These are phyloP conservation scores for Glaucidium brasilianum DNA, from an alignment of 2,113 vertebrate genomes.

Conservation along the genomic window DNA sequence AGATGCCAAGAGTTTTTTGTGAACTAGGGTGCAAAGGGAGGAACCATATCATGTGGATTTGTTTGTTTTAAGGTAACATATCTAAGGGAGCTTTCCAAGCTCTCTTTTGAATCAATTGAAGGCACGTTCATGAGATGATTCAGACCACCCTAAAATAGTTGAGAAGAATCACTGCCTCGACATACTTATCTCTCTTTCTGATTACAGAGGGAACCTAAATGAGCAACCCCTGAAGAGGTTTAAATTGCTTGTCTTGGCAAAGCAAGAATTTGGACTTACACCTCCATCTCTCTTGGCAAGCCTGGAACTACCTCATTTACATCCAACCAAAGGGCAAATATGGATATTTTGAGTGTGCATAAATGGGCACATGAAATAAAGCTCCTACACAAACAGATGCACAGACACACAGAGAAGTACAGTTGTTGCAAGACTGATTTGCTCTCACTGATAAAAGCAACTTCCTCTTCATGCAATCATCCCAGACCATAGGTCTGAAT, in stretches of 20 bases:
- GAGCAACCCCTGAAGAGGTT: not conserved
- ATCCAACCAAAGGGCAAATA: not conserved
- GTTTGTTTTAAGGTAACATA: not conserved
- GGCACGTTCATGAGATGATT: not conserved
- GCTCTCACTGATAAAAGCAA: not conserved
- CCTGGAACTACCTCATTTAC: not conserved
- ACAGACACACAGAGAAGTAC: rapidly evolving
- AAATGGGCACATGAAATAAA: not conserved
- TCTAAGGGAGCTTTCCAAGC: not conserved
- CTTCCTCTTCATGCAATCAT: not conserved
- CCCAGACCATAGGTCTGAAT: not conserved
- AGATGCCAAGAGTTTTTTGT: not conserved
- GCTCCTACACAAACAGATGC: not conserved
- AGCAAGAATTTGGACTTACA: not conserved
- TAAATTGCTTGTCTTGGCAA: not conserved
- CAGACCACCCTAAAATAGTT: not conserved
- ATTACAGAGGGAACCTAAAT: not conserved
- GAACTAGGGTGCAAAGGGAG: not conserved
- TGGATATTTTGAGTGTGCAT: not conserved
- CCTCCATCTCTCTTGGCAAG: not conserved
- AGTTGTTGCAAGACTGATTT: not conserved
- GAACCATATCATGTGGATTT: not conserved
- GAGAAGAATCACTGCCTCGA: not conserved
- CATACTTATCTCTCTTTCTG: not conserved
- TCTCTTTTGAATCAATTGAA: not conserved